Evolutionary conservation across 1,140 invertebrate genomes (phyloP), one percentile per base, ranked within the genome.

Genomic region (Neoseiulus cucumeris): DNA sequence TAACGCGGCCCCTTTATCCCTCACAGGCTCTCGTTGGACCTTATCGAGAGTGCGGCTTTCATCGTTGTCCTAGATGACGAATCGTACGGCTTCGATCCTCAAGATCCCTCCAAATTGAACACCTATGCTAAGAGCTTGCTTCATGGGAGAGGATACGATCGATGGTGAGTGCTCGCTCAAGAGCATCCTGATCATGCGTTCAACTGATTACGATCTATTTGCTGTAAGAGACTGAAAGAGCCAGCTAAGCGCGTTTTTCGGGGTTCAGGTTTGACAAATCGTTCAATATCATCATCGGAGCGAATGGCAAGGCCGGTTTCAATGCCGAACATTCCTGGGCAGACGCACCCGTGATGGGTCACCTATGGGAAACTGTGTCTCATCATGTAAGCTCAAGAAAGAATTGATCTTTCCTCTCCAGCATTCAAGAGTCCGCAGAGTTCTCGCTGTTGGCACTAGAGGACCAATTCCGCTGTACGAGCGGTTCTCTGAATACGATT

Each of bases 91-190:
- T 92, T 85, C 76, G 86, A 94, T 9, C 51, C 17, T 20, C 1
- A 80, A 12, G 82, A 91, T 71, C 82, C 85, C 0, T 79, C 81
- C 9, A 87, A 90, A 74, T 75, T 98, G 69, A 87, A 95, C 72
- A 79, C 82, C 20, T 98, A 86, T 76, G 92, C 91, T 5, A 81
- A 84, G 66, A 80, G 83, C 64, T 80, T 98, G 72, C 79, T 98
- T 0, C 93, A 98, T 76, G 95, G 95, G 64, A 95, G 92, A 74
- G 93, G 91, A 7, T 85, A 91, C 74, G 87, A 99, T 74, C 81
- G 93, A 65, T 99, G 95, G 94, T 59, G 33, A 17, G 51, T 2
- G 6, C 45, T 5, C 4, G 45, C 33, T 39, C 4, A 39, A 39
- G 9, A n/a, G n/a, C n/a, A n/a, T n/a, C n/a, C n/a, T 12, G n/a